Conservation (phyloP, 2,797 vertebrate species). For the Halcyon chelicuti region DNA sequence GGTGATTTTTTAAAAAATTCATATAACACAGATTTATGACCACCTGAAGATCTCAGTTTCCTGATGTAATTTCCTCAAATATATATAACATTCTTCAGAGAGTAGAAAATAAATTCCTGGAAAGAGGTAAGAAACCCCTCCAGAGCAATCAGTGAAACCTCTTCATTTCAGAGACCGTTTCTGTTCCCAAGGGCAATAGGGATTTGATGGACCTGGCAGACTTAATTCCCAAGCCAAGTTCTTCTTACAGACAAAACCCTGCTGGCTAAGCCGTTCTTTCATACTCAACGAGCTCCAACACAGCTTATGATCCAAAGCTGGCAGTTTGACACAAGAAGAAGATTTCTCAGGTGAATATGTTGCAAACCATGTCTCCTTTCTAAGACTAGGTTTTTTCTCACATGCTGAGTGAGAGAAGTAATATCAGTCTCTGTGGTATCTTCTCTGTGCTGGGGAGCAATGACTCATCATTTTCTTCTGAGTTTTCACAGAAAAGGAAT, state of each 20-base stretch:
- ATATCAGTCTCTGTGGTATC: background rate
- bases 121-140: background rate
- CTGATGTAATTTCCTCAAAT: background rate
- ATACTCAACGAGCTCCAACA: background rate
- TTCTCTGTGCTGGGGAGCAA: background rate
- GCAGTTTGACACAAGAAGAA: conserved; percentile 38
- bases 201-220: conserved; percentile 43
- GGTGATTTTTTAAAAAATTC: background rate
- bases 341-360: conserved; percentile 45
- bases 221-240: conserved; percentile 59
- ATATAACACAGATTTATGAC: background rate
- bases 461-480: conserved; percentile 29
- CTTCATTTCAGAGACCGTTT: conserved; percentile 26
- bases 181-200: conserved; percentile 9
- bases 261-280: conserved; percentile 48
- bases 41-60: background rate
- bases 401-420: background rate
- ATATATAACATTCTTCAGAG: background rate
- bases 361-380: background rate
- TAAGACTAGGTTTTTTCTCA: conserved; percentile 10
- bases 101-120: conserved; percentile 16
- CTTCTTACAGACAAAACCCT: conserved; percentile 36
- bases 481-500: conserved; percentile 9
- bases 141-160: conserved; percentile 22
- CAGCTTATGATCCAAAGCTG: conserved; percentile 44